A percentile compares a stretch with the other conserved stretches of the same genome.
Conservation (phyloP, 2,888 invertebrate species). For the Lamellibrachia columna region DNA sequence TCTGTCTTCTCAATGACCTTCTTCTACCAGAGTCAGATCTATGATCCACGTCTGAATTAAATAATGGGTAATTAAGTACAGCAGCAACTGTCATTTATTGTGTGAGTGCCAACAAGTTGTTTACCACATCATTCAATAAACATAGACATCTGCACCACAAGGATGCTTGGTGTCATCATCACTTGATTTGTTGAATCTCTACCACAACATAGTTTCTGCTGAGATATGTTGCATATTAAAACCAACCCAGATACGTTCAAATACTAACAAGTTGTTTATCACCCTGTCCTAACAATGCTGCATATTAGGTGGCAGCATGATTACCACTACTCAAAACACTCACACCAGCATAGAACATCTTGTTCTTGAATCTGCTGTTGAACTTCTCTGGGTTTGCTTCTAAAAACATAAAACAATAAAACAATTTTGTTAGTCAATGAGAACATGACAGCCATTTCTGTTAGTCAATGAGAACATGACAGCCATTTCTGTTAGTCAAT, state of each 20-base stretch:
- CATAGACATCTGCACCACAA: not conserved
- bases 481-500: too few relatives aligned
- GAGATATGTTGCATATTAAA: too few relatives aligned
- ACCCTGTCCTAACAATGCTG: too few relatives aligned
- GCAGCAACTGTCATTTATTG: not conserved
- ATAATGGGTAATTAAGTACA: not conserved
- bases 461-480: too few relatives aligned
- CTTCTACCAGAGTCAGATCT: too few relatives aligned
- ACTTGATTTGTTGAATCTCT: not conserved
- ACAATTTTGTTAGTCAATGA: not conserved
- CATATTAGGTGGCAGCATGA: not conserved
- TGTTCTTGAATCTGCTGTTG: constrained; percentile 94
- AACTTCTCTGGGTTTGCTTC: constrained; percentile 73
- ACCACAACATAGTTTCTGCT: not conserved
- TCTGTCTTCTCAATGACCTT: too few relatives aligned
- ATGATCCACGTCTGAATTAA: not conserved
- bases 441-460: too few relatives aligned
- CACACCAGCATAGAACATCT: constrained; percentile 91
- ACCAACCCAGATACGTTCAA: too few relatives aligned
- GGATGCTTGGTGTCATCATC: not conserved
- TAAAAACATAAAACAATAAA: constrained; percentile 8
- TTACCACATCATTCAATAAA: not conserved
- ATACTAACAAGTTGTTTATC: too few relatives aligned
- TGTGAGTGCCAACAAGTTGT: not conserved
- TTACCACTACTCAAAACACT: constrained; percentile 37